Percentiles rank a stretch among this genome's conserved stretches.
Conservation (phyloP, 1,140 invertebrate genomes). For the Drosophila grimshawi region DNA sequence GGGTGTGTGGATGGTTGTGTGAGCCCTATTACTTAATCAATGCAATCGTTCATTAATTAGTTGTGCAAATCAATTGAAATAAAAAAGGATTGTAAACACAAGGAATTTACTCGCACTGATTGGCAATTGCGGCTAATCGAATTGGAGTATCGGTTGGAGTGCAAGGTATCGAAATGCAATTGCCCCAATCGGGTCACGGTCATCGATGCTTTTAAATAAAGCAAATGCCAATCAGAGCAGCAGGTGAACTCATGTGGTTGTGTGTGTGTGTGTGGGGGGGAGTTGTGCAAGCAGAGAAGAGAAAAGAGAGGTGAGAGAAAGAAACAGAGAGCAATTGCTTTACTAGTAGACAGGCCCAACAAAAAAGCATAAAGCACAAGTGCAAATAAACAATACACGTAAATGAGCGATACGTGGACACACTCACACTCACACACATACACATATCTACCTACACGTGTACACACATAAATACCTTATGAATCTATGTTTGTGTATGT, state of each 20-base stretch:
- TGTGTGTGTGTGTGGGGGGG: slow-evolving; percentile 31
- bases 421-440: slow-evolving; percentile 9
- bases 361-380: slow-evolving; percentile 54
- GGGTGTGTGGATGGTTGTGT: background rate
- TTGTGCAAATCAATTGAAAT: slow-evolving; percentile 41
- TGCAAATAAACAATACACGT: slow-evolving; percentile 62
- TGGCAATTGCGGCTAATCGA: slow-evolving; percentile 17
- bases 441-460: background rate
- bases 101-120: slow-evolving; percentile 13
- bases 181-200: slow-evolving; percentile 64
- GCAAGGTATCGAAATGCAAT: slow-evolving; percentile 35
- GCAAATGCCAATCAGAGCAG: slow-evolving; percentile 56
- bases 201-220: slow-evolving; percentile 43
- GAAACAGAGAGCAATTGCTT: slow-evolving; percentile 30
- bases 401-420: slow-evolving; percentile 27
- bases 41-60: slow-evolving; percentile 47
- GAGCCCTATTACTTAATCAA: slow-evolving; percentile 40
- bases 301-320: slow-evolving; percentile 5
- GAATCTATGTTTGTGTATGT: background rate
- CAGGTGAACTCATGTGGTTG: slow-evolving; percentile 38
- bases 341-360: slow-evolving; percentile 28
- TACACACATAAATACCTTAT: background rate
- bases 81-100: slow-evolving; percentile 26
- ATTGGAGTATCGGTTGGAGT: slow-evolving; percentile 8
- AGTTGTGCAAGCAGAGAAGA: slow-evolving; percentile 39